phyloP scores from a whole-genome alignment of 2,888 invertebrate species.

The Drosophila macrospina region DNA sequence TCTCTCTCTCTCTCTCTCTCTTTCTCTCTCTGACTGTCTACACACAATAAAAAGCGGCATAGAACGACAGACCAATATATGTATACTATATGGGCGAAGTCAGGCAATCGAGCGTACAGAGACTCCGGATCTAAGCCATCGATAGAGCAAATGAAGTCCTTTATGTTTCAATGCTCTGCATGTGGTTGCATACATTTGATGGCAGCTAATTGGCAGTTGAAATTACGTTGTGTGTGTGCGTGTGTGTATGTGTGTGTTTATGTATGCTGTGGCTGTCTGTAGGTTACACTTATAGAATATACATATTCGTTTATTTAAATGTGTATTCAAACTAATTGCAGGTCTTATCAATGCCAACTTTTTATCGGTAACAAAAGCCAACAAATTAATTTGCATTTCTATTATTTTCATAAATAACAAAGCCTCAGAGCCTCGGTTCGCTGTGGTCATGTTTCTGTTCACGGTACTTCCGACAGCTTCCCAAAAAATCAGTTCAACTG shows the following conservation, averaged over 20 bases:
- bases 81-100: slow-evolving; percentile 28
- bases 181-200: slow-evolving; percentile 50
- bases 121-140: slow-evolving; percentile 42
- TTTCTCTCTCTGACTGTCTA: slow-evolving; percentile 28
- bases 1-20: slow-evolving; percentile 24
- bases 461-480: slow-evolving; percentile 36
- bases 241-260: background rate
- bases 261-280: slow-evolving; percentile 6
- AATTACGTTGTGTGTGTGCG: slow-evolving; percentile 47
- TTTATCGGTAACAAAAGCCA: slow-evolving; percentile 55
- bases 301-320: background rate
- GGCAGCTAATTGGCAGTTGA: slow-evolving; percentile 71
- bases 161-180: slow-evolving; percentile 20
- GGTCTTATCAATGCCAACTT: slow-evolving; percentile 66
- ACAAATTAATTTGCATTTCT: slow-evolving; percentile 76
- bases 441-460: background rate
- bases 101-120: slow-evolving; percentile 50
- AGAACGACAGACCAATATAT: slow-evolving; percentile 35
- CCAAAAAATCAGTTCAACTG: slow-evolving; percentile 60
- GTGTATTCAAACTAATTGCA: slow-evolving; percentile 62
- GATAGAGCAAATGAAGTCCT: slow-evolving; percentile 71
- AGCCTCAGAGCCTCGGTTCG: slow-evolving; percentile 25
- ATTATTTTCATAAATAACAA: slow-evolving; percentile 79
- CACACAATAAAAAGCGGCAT: slow-evolving; percentile 46
- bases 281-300: background rate